Evolutionary conservation across 2,888 invertebrate genomes (phyloP).

Genomic region (Cyaniris semiargus): DNA sequence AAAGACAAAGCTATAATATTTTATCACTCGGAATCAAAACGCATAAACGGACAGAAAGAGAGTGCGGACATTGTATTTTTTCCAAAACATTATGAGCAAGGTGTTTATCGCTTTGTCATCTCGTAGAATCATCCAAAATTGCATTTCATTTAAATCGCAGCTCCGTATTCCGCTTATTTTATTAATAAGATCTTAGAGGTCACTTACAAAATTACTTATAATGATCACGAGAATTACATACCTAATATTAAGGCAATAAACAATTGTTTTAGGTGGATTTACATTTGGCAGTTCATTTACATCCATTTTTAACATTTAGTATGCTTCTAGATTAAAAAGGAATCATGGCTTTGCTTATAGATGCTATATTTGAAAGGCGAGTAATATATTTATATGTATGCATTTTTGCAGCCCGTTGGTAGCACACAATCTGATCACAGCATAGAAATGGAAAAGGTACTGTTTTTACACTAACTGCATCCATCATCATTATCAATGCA

Average conservation of each 20-base stretch:
- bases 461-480: conserved; percentile 66
- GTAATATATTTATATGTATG: conserved; percentile 67
- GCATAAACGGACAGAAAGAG: too few species aligned
- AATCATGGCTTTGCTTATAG: conserved; percentile 36
- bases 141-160: neutral
- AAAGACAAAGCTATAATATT: too few species aligned
- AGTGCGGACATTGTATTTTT: neutral
- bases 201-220: neutral
- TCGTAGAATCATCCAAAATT: neutral
- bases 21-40: too few species aligned
- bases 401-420: conserved; percentile 81
- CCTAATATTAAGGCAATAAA: neutral
- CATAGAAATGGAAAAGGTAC: conserved; percentile 82
- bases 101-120: neutral
- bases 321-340: neutral
- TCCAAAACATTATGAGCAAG: neutral
- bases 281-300: neutral
- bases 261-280: neutral
- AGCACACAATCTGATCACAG: conserved; percentile 76
- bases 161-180: too few species aligned
- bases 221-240: neutral
- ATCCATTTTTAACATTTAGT: neutral
- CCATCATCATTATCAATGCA: conserved; percentile 54
- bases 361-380: conserved; percentile 51
- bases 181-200: too few species aligned